Evolutionary conservation across 2,113 vertebrate species (phyloP), one percentile per base, ranked within the genome.

Genomic region (Pseudopipra pipra): DNA sequence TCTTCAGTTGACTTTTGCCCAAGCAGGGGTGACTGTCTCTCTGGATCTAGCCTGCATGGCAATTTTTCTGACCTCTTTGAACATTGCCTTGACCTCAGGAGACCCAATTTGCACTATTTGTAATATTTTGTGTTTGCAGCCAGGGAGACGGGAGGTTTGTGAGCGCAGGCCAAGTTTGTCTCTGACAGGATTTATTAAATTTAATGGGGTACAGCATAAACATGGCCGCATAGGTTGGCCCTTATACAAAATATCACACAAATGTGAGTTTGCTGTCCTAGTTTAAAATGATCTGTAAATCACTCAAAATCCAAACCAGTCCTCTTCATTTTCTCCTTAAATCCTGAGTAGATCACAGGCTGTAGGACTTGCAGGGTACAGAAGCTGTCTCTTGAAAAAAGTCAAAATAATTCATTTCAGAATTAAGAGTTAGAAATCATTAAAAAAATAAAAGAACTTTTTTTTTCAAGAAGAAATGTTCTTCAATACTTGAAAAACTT

Each of bases 181-280:
- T 78, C 70, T 81, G 89, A 37, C 70, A 77, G 47, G 56, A 78
- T 87, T 96, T 71, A 87, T 75, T 43, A 87, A 81, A 33, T 91
- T 89, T 74, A 91, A 78, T 55, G 71, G 35, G 52, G 23, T 51
- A 78, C 31, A 84, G 11, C 70, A 55, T 85, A 93, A 96, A 87
- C 14, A 14, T 59, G 47, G 72, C 59, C 74, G 15, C 47, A 46
- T 51, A 51, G 14, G 37, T 84, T 91, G 84, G 77, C 84, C 23
- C 33, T 54, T 85, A 16, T 5, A 59, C 70, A 93, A 63, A 91
- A 84, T 81, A 78, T 35, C 21, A 24, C 30, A 55, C 14, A 78
- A 87, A 51, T 72, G 14, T 9, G 1, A 47, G 20, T 75, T 81
- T 82, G 51, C 55, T 77, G 2, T 58, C 20, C 51, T 55, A 16